Percentiles rank a stretch among this genome's conserved stretches.
phyloP scores from a whole-genome alignment of 23 tunicate species.

The Ascidia mentula region DNA sequence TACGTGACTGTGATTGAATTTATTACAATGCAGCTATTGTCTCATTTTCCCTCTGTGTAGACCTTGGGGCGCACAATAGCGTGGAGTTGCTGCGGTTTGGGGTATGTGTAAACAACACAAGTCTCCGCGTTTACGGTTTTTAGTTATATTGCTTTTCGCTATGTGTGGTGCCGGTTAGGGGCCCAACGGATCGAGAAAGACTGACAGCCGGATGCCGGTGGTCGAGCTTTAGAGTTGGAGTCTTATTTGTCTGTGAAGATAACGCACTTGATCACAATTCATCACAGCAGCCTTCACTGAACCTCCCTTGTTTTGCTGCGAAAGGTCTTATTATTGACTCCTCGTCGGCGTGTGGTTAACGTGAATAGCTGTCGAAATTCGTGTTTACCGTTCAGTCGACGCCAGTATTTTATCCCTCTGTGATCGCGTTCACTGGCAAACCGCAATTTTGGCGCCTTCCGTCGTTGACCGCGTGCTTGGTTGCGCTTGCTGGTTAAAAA shows the following conservation, averaged over 20 bases:
- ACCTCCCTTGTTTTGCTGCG: slow-evolving; percentile 4
- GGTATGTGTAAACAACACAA: background rate
- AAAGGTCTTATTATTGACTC: background rate
- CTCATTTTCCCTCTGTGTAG: too few relatives aligned
- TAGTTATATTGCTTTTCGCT: background rate
- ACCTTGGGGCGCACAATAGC: background rate
- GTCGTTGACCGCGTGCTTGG: background rate
- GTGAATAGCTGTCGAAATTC: background rate
- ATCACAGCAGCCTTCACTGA: background rate
- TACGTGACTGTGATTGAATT: background rate
- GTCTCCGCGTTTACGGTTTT: background rate
- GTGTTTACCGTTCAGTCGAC: slow-evolving; percentile 8
- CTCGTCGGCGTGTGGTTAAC: too few relatives aligned
- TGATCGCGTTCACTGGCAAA: background rate
- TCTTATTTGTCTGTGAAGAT: background rate
- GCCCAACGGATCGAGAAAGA: background rate
- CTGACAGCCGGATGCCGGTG: slow-evolving; percentile 5
- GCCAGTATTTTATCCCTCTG: slow-evolving; percentile 3
- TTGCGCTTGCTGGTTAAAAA: background rate
- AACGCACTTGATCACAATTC: background rate
- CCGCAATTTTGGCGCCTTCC: background rate
- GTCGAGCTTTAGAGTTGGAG: background rate
- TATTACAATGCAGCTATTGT: background rate
- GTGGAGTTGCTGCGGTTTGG: background rate
- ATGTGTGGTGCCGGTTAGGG: background rate